Evolutionary conservation across 64 coral and sea anemone genomes (phyloP).

Genomic region (Montipora capricornis): DNA sequence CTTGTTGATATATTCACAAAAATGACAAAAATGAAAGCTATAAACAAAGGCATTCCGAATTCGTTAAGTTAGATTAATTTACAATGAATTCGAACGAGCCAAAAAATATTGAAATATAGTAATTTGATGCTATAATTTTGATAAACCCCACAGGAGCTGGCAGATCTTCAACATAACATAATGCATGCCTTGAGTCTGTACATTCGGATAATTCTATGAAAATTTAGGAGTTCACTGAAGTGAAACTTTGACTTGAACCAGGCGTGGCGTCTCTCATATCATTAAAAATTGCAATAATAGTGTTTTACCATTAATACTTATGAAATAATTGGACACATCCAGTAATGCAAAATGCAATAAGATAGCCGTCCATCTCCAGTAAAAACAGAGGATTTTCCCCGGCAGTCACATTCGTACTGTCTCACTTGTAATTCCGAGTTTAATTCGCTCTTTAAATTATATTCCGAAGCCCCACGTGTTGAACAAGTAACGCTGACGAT

Average conservation of each 20-base stretch:
- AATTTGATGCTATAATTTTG: neutral
- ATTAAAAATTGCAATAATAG: neutral
- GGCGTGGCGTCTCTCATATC: neutral
- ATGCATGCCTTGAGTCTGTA: neutral
- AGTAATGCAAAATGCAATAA: slow-evolving; percentile 53
- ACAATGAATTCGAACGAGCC: neutral
- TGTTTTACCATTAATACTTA: neutral
- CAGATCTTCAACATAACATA: slow-evolving; percentile 6
- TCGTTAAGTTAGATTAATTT: neutral
- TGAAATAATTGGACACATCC: slow-evolving; percentile 47
- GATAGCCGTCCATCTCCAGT: neutral
- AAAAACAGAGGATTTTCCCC: slow-evolving; percentile 6
- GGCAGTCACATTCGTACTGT: slow-evolving; percentile 36
- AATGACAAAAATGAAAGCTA: neutral
- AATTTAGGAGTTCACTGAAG: neutral
- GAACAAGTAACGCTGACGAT: slow-evolving; percentile 63
- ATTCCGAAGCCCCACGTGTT: slow-evolving; percentile 43
- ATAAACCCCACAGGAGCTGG: neutral
- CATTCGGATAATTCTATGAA: neutral
- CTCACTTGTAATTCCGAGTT: neutral
- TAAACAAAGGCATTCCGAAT: slow-evolving; percentile 11
- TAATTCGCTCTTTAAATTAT: slow-evolving; percentile 19
- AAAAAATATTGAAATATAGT: neutral
- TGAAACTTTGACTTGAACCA: neutral
- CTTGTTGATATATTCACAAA: neutral